Evolutionary conservation across 2,797 vertebrate species (phyloP), one percentile per base, ranked within the genome.

Genomic region (Propithecus perrieri): DNA sequence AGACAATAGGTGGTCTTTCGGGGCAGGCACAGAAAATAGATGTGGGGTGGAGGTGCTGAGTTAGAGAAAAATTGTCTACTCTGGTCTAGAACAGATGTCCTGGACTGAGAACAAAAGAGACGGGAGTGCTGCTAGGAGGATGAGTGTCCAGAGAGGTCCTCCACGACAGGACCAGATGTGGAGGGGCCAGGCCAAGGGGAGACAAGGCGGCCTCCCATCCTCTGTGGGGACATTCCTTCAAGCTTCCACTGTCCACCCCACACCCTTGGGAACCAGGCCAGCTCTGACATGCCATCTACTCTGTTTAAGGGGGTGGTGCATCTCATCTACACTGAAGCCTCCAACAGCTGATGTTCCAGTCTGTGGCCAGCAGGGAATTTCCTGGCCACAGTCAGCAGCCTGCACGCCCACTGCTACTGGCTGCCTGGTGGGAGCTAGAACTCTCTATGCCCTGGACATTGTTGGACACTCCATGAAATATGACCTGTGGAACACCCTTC

Each of bases 341-440:
- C 17, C 9, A 20, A n/a, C 0, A n/a, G 59, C 41, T 43, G 24
- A 35, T 43, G 18, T 28, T 67, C 17, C 38, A 43, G 20, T 5
- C 11, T 46, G 26, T 38, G 30, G 33, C 59, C 55, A 69, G 71
- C 41, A 81, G 76, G 24, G 28, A 71, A 26, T 4, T 2, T 8
- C 12, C 7, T 9, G 8, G 7, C 26, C 28, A 43, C 3, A 20
- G 5, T 22, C 13, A 76, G 15, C 18, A 80, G 3, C 10, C 24
- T 4, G 4, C 7, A 14, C 7, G 4, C 9, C 48, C 28, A 11
- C 4, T 26, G 30, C 17, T 55, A 4, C 50, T 20, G 0, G 26
- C 15, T 30, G 5, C 6, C 35, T 20, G 1, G 20, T 17, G 4
- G 71, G 30, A 43, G 48, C 1, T 75, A 15, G 7, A 50, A 12